Base-by-base conservation (phyloP, 2,797 vertebrate species). In the Champsocephalus esox region DNA sequence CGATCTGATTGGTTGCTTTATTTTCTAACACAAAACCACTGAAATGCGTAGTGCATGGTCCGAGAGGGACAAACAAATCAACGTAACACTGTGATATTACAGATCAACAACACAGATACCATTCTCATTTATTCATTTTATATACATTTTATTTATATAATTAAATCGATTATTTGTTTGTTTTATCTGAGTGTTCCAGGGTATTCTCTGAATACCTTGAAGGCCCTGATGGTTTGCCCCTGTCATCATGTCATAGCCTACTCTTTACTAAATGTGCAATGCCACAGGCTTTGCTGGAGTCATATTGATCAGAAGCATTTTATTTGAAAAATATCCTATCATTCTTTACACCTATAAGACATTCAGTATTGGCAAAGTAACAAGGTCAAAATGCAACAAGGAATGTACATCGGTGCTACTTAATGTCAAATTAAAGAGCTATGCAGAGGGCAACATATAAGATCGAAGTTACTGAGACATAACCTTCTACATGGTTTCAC, bases 361-460 rank as follows among this genome's bases (percentile, higher is more conserved):
- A 52, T 32, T 49, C 57, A 70, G 5, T 61, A 13, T 21, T 1
- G n/a, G 8, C 19, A 70, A 13, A 3, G 24, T 10, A 45, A 49
- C 45, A 28, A 28, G 19, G 2, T 46, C 41, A 28, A 28, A 21
- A 21, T 38, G 44, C 17, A 46, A 68, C 9, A 28, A 24, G 58
- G 38, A n/a, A 32, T 62, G 64, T 9, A 5, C 52, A 62, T 54
- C 46, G 52, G 16, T 61, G 46, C 59, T 48, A 38, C 5, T 38
- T 38, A 38, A 7, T 43, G 19, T 9, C 19, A 52, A 55, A 51
- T 79, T 14, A 60, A 59, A 65, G 21, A 73, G 43, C 44, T 57
- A 11, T 11, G 51, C 17, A 17, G 12, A 38, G 32, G 41, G 14
- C 13, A 38, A 38, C 34, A 38, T 38, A 7, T 38, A 38, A 38